Percentiles rank a stretch among this genome's conserved stretches.
These are phyloP conservation scores for Mus spicilegus DNA, from an alignment of 2,113 vertebrate genomes.

Conservation along the genomic window DNA sequence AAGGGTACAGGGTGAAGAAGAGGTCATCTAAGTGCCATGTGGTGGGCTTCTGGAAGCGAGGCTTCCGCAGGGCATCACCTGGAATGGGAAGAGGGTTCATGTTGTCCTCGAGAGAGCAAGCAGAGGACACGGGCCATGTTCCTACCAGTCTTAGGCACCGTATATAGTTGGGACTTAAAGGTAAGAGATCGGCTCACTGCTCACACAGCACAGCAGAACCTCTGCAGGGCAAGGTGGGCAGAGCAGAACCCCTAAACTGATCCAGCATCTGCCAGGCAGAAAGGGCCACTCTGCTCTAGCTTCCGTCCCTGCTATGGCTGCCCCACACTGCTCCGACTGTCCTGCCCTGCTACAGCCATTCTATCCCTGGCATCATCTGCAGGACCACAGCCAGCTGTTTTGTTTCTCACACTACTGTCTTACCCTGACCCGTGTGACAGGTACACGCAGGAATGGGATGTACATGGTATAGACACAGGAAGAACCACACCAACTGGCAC, in stretches of 20 bases:
- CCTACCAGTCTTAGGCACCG: background rate
- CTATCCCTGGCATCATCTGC: background rate
- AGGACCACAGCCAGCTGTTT: background rate
- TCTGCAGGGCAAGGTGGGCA: accelerated
- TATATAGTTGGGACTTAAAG: accelerated
- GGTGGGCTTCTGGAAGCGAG: conserved; percentile 88
- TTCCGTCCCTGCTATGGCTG: too few species aligned
- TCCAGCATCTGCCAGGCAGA: background rate
- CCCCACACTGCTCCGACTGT: too few species aligned
- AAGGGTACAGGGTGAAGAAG: conserved; percentile 90
- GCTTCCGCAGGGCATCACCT: conserved; percentile 92
- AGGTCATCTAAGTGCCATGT: conserved; percentile 90
- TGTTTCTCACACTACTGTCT: background rate
- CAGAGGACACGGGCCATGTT: accelerated
- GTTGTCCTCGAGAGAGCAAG: background rate
- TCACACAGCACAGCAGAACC: too few species aligned
- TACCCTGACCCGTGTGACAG: background rate
- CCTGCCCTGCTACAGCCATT: background rate
- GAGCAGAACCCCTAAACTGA: background rate
- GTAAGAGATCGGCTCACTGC: background rate
- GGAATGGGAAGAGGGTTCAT: background rate
- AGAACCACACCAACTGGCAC: background rate
- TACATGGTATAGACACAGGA: background rate
- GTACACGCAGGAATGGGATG: background rate
- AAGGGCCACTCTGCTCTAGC: background rate